These are phyloP conservation scores for Rhopilema esculentum DNA, from an alignment of 30 jellyfish, hydroid and myxozoan species.

Conservation along the genomic window DNA sequence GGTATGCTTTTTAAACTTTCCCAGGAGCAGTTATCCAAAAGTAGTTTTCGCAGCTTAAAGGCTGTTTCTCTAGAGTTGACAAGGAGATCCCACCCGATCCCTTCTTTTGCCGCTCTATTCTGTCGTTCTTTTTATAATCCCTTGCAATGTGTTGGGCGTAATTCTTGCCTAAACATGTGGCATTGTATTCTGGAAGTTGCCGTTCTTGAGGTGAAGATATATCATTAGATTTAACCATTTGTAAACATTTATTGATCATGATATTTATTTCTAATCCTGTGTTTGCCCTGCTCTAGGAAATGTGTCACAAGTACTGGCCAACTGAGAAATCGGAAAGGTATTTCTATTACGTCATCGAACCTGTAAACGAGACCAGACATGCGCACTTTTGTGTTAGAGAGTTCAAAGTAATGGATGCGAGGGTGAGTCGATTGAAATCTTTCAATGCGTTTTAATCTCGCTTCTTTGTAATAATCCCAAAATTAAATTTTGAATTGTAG, in stretches of 20 bases:
- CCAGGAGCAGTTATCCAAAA: not conserved
- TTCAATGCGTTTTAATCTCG: not conserved
- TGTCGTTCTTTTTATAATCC: not conserved
- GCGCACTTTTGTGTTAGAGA: conserved; percentile 83
- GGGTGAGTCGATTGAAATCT: conserved; percentile 65
- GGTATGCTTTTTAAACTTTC: not conserved
- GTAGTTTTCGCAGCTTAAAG: not conserved
- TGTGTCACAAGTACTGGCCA: conserved; percentile 96
- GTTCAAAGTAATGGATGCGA: conserved; percentile 93
- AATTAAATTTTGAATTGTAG: not conserved
- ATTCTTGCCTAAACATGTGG: not conserved
- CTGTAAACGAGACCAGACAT: conserved; percentile 82
- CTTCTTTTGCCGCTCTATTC: not conserved
- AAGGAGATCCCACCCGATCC: not conserved
- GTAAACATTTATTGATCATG: not conserved
- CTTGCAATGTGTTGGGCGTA: not conserved
- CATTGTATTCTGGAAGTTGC: not conserved
- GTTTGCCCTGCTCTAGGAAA: conserved; percentile 70
- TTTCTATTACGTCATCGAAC: conserved; percentile 90
- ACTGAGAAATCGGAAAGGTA: conserved; percentile 73
- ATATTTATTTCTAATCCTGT: not conserved
- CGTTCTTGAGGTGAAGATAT: not conserved
- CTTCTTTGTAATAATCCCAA: not conserved
- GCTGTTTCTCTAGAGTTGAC: not conserved
- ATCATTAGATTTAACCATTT: not conserved